phyloP scores from a whole-genome alignment of 2,797 vertebrate genomes.

The Tauraco hartlaubi region DNA sequence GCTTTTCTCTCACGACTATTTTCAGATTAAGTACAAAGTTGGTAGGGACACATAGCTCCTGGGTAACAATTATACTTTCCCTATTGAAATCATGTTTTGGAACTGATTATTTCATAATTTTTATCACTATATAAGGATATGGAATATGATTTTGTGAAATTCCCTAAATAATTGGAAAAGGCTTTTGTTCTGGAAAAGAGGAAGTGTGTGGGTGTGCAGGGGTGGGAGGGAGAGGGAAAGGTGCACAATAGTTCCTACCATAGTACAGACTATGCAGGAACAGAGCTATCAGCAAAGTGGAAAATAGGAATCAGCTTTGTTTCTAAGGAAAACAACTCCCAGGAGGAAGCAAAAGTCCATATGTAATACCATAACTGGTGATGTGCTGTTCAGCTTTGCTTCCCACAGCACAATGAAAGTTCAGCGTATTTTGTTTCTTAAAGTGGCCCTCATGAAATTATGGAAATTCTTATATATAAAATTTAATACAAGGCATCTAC shows the following conservation, averaged over 20 bases:
- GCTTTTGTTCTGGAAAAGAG: slow-evolving; percentile 54
- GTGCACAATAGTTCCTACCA: slow-evolving; percentile 27
- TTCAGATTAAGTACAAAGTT: background rate
- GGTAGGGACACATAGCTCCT: background rate
- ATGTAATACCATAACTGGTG: slow-evolving; percentile 22
- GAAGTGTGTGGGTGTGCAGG: slow-evolving; percentile 25
- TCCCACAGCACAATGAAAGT: slow-evolving; percentile 2
- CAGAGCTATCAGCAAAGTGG: slow-evolving; percentile 49
- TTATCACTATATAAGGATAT: background rate
- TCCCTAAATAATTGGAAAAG: slow-evolving; percentile 21
- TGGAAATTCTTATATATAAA: background rate
- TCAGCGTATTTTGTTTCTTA: slow-evolving; percentile 16
- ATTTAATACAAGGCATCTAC: background rate
- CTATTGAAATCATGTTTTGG: background rate
- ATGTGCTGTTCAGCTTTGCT: slow-evolving; percentile 6
- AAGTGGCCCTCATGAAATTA: slow-evolving; percentile 4
- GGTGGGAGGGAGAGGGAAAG: slow-evolving; percentile 21
- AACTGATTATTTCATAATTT: background rate
- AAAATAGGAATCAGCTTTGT: slow-evolving; percentile 64
- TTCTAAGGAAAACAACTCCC: slow-evolving; percentile 54
- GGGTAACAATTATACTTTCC: background rate
- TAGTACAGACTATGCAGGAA: slow-evolving; percentile 6
- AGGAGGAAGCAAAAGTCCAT: slow-evolving; percentile 47
- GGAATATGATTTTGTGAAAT: background rate
- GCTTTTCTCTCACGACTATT: background rate